Percentiles rank a stretch among this genome's conserved stretches.
These are phyloP conservation scores for Thecophora atra DNA, from an alignment of 2,888 invertebrate genomes.

Conservation along the genomic window DNA sequence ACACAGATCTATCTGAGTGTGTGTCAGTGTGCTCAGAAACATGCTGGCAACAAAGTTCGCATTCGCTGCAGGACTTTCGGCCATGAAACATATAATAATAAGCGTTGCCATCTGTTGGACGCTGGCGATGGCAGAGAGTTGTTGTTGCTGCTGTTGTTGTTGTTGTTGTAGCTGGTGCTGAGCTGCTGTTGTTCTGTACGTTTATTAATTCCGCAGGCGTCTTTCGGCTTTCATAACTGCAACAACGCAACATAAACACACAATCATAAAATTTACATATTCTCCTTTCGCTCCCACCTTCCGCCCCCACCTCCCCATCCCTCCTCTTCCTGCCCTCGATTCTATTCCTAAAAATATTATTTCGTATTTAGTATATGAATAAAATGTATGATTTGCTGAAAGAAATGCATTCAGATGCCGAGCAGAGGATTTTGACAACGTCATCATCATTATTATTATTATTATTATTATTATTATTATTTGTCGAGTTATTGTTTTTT, in stretches of 20 bases:
- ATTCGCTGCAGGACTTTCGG: conserved; percentile 4
- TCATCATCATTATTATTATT: no score
- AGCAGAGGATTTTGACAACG: not conserved
- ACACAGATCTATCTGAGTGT: not conserved
- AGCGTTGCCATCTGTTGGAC: not conserved
- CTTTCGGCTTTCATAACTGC: conserved; percentile 19
- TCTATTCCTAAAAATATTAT: not conserved
- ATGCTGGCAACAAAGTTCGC: not conserved
- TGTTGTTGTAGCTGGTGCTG: conserved; percentile 1
- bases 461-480: no score
- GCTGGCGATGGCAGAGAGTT: not conserved
- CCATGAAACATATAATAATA: conserved; percentile 10
- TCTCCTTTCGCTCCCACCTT: not conserved
- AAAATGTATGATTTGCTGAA: not conserved
- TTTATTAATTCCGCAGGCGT: conserved; percentile 31
- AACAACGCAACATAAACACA: conserved; percentile 16
- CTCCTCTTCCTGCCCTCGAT: no score
- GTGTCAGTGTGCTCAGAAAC: not conserved
- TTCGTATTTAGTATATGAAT: not conserved
- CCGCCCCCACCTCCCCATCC: not conserved
- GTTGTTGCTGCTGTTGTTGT: not conserved
- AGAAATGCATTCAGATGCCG: not conserved
- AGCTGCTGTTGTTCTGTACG: not conserved
- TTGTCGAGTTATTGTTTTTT: no score
- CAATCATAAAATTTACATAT: not conserved